These are phyloP conservation scores for Caenorhabditis panamensis DNA, from an alignment of 2,888 invertebrate genomes.

Conservation along the genomic window DNA sequence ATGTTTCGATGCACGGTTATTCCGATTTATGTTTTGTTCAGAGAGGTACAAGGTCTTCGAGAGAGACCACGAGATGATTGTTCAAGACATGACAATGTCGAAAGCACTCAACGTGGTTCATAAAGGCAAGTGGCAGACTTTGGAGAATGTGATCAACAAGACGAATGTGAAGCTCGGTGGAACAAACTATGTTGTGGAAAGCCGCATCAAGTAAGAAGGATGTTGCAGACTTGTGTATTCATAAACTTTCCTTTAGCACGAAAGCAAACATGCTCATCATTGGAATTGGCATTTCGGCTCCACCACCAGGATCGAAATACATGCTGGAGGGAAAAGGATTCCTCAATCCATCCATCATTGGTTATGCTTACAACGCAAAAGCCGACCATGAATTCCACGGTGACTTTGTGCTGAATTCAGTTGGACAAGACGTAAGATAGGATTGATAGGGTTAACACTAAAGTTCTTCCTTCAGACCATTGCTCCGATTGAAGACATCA, in stretches of 20 bases:
- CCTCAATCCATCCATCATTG: conserved; percentile 28
- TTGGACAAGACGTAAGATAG: conserved; percentile 23
- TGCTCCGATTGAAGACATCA: conserved; percentile 39
- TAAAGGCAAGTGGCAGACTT: conserved; percentile 50
- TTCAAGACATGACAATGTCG: conserved; percentile 21
- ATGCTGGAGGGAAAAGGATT: conserved; percentile 6
- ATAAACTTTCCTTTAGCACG: neutral
- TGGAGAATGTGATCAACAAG: conserved; percentile 74
- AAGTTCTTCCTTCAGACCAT: conserved; percentile 14
- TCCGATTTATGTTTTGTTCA: conserved; percentile 3
- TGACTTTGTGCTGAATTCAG: conserved; percentile 58
- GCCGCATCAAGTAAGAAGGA: neutral
- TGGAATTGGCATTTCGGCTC: conserved; percentile 27
- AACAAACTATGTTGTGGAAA: conserved; percentile 63
- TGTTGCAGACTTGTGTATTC: neutral
- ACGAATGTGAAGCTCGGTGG: conserved; percentile 73
- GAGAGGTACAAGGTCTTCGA: conserved; percentile 14
- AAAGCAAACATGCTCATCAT: conserved; percentile 15
- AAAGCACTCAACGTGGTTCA: conserved; percentile 28
- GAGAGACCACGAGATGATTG: conserved; percentile 2
- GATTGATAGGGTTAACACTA: neutral
- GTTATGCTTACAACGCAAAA: conserved; percentile 68
- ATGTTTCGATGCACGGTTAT: no score
- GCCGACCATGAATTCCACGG: conserved; percentile 65
- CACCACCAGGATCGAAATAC: conserved; percentile 24